Percentiles rank a stretch among this genome's conserved stretches.
Conservation (phyloP, 2,113 vertebrate species). For the Nestor notabilis region DNA sequence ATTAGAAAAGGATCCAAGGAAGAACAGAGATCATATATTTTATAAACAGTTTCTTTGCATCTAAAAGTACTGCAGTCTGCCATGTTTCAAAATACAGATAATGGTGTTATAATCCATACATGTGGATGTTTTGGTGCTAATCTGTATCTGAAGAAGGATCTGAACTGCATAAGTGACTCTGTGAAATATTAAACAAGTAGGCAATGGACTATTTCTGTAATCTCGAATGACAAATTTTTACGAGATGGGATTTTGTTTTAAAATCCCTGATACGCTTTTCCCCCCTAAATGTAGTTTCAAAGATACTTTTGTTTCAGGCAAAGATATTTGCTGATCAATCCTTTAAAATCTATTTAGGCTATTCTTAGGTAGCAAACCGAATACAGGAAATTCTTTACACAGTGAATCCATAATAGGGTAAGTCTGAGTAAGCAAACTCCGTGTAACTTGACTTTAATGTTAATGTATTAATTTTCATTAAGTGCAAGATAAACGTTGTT, state of each 20-base stretch:
- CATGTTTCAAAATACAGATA: background rate
- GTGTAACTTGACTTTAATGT: background rate
- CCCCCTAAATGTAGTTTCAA: background rate
- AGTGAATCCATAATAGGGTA: background rate
- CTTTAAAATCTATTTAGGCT: background rate
- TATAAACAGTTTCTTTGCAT: background rate
- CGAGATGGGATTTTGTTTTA: background rate
- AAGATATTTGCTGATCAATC: background rate
- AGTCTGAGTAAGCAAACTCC: background rate
- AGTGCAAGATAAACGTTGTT: background rate
- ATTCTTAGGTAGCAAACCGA: background rate
- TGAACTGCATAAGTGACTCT: background rate
- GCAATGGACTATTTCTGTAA: background rate
- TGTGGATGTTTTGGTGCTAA: background rate
- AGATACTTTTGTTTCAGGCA: background rate
- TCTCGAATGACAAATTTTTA: background rate
- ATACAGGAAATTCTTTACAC: background rate
- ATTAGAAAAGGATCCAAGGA: background rate
- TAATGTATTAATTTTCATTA: background rate
- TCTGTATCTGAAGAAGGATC: background rate
- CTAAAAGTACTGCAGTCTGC: background rate
- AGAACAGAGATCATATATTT: background rate
- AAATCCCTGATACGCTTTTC: background rate
- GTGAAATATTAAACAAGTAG: background rate
- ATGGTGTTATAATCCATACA: background rate